Conservation (phyloP, 2,797 vertebrate species). For the Gallirallus australis region DNA sequence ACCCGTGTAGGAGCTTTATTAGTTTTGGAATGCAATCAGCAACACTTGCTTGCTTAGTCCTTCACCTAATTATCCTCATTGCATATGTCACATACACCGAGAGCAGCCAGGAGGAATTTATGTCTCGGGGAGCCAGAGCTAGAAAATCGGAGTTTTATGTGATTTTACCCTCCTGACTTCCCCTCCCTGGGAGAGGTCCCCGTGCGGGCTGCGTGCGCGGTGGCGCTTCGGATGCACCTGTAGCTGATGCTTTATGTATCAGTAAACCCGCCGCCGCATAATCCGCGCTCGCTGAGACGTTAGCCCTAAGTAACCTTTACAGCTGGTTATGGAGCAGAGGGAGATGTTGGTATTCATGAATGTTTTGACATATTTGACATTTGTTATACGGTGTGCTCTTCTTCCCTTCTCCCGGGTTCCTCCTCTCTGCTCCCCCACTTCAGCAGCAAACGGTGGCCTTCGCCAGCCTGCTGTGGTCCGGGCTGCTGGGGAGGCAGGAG, state of each 20-base stretch:
- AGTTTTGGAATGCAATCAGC: constrained; percentile 45
- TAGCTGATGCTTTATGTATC: constrained; percentile 70
- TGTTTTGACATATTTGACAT: constrained; percentile 84
- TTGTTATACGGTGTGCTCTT: constrained; percentile 72
- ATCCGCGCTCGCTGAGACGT: constrained; percentile 73
- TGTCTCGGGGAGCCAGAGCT: not conserved
- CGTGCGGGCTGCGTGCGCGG: not conserved
- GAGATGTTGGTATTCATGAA: constrained; percentile 81
- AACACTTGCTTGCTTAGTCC: constrained; percentile 32
- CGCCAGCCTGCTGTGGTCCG: not conserved
- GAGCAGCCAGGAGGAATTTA: constrained; percentile 30
- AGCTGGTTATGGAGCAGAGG: constrained; percentile 73
- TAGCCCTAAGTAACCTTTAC: constrained; percentile 81
- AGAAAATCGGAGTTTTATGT: not conserved
- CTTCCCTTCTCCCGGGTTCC: constrained; percentile 54
- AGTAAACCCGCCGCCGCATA: constrained; percentile 66
- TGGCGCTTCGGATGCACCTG: constrained; percentile 35
- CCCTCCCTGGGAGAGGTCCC: not conserved
- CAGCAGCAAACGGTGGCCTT: constrained; percentile 20
- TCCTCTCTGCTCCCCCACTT: not conserved
- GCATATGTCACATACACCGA: not conserved
- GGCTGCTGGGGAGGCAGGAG: not conserved
- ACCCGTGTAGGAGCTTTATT: constrained; percentile 4
- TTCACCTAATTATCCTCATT: constrained; percentile 22
- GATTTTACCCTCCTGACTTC: not conserved